These are phyloP conservation scores for Caranx ignobilis DNA, from an alignment of 2,113 vertebrate genomes.

Conservation along the genomic window DNA sequence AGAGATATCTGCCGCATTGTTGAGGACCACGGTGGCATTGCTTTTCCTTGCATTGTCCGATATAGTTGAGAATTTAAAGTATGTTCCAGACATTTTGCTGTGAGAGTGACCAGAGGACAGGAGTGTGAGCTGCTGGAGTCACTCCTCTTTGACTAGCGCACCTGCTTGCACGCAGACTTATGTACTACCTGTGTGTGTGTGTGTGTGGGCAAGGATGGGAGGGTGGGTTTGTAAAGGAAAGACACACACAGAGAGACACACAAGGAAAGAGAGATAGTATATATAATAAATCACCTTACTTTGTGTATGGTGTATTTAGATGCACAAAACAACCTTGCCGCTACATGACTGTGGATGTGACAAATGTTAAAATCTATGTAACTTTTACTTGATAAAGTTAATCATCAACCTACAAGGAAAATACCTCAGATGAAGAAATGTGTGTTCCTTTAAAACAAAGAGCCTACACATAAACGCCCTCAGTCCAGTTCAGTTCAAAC, in stretches of 20 bases:
- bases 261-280: neutral
- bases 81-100: slow-evolving; percentile 73
- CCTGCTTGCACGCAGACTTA: slow-evolving; percentile 29
- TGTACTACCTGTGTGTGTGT: slow-evolving; percentile 32
- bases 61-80: slow-evolving; percentile 74
- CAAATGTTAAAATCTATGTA: slow-evolving; percentile 17
- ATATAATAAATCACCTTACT: neutral
- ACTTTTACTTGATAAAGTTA: slow-evolving; percentile 56
- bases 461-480: neutral
- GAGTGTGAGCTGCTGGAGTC: slow-evolving; percentile 3
- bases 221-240: no score
- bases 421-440: slow-evolving; percentile 13
- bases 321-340: neutral
- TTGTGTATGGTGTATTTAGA: neutral
- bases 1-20: slow-evolving; percentile 92
- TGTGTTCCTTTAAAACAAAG: neutral
- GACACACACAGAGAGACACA: neutral
- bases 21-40: slow-evolving; percentile 62
- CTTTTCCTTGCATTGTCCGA: slow-evolving; percentile 12
- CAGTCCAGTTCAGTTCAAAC: neutral
- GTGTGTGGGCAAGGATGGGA: neutral
- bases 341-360: neutral
- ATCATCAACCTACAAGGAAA: slow-evolving; percentile 65
- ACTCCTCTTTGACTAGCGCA: slow-evolving; percentile 41
- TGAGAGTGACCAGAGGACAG: neutral